Base-by-base conservation (phyloP, 2,797 vertebrate species). In the Hyperoplus immaculatus region DNA sequence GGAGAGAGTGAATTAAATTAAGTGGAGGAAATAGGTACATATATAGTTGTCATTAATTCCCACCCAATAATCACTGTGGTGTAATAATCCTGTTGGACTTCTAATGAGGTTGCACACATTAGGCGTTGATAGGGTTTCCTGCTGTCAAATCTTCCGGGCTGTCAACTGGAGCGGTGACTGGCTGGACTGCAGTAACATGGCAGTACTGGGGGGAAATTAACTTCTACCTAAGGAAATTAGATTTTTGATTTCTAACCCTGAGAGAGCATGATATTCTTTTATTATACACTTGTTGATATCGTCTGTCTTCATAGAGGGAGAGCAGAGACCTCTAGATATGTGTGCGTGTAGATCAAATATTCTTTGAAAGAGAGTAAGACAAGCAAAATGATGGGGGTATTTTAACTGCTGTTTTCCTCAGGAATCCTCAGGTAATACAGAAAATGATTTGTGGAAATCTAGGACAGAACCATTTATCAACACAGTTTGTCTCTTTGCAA, bases 191-290 rank as follows among this genome's bases (percentile, higher is more conserved):
- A 67, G 70, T 65, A 58, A 73, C 71, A 67, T 75, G 65, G 59
- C 80, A 71, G 57, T 5, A 38, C 58, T n/a, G 50, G 77, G 47
- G 50, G 77, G 68, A 84, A 90, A 84, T 84, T 8, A 90, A 77
- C 62, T 59, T 61, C 75, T 57, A 12, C 13, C 49, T 68, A 79
- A 82, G 87, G 84, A 89, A 86, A 91, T 89, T 81, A 66, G 72
- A 84, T 87, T 88, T 87, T 81, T 69, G 72, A 84, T 87, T 88
- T 87, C 69, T 63, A 77, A 78, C 62, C 70, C 68, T 38, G 45
- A 80, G 76, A 86, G 74, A 68, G 69, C 70, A 77, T 72, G 84
- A 88, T 87, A 66, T 84, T 87, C 2, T 91, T 79, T 68, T 49
- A 85, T 88, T 81, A 85, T 72, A 80, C 86, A 82, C 46, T n/a